These are phyloP conservation scores for Ariolimax columbianus DNA, from an alignment of 2,888 invertebrate species.

Conservation along the genomic window DNA sequence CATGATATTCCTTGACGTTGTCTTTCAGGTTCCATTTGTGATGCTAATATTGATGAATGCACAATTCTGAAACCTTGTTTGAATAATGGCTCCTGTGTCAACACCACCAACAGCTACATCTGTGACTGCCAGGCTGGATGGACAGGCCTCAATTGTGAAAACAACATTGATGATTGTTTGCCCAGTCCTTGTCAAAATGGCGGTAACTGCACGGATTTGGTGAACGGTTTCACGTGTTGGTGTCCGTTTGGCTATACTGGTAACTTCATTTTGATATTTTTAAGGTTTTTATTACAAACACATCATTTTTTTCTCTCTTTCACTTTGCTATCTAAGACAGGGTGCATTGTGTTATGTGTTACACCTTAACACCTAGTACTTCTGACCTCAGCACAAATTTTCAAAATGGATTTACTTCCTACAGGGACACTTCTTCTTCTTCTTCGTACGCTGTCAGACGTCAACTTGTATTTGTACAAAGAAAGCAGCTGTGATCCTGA, in stretches of 20 bases:
- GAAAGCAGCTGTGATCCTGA: too few relatives aligned
- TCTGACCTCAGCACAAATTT: too few relatives aligned
- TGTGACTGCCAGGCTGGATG: conserved; percentile 69
- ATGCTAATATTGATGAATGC: conserved; percentile 84
- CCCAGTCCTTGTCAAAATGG: conserved; percentile 65
- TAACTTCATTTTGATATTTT: conserved; percentile 44
- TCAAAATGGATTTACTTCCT: too few relatives aligned
- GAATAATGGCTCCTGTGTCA: conserved; percentile 89
- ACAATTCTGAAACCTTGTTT: conserved; percentile 84
- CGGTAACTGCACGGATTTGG: conserved; percentile 62
- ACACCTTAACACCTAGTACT: too few relatives aligned
- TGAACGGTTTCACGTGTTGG: conserved; percentile 60
- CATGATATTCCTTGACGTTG: background rate
- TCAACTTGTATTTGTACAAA: too few relatives aligned
- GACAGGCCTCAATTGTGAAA: conserved; percentile 68
- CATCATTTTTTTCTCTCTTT: too few relatives aligned
- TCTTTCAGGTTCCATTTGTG: conserved; percentile 88
- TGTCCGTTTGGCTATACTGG: conserved; percentile 67
- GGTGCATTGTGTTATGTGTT: too few relatives aligned
- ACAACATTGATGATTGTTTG: conserved; percentile 65
- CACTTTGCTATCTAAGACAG: too few relatives aligned
- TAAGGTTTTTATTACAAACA: background rate
- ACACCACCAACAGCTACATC: conserved; percentile 59
- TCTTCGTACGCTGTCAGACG: too few relatives aligned
- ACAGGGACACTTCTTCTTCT: too few relatives aligned